Evolutionary conservation across 2,888 invertebrate species (phyloP).

Genomic region (Byasa hedistus): DNA sequence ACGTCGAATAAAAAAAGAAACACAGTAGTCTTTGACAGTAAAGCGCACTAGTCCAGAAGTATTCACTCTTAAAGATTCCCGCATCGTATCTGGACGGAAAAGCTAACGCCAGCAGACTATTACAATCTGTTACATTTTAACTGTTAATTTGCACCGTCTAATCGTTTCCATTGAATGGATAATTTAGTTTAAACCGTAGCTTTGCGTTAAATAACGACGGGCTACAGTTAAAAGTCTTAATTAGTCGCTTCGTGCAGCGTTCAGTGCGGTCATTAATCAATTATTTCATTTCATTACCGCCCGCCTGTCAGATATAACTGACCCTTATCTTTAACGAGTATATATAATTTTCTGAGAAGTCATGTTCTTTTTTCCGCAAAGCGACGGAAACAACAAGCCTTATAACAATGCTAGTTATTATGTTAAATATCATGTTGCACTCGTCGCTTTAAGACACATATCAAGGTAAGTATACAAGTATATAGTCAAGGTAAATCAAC

Average conservation of each 20-base stretch:
- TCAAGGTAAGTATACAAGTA: neutral
- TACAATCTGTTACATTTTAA: neutral
- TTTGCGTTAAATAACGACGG: slow-evolving; percentile 18
- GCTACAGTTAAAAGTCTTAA: slow-evolving; percentile 25
- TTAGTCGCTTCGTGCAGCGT: slow-evolving; percentile 40
- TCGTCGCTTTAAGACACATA: neutral
- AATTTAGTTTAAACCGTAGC: slow-evolving; percentile 11
- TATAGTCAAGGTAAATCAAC: too few species aligned
- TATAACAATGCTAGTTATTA: neutral
- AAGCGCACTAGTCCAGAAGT: too few species aligned
- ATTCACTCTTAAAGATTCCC: neutral
- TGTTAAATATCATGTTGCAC: neutral
- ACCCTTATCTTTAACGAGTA: slow-evolving; percentile 29
- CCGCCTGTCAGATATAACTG: slow-evolving; percentile 39
- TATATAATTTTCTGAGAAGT: slow-evolving; percentile 29
- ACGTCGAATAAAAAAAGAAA: too few species aligned
- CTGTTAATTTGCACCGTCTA: neutral
- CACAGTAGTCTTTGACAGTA: too few species aligned
- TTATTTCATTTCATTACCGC: slow-evolving; percentile 64
- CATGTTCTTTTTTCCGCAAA: neutral
- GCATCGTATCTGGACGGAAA: too few species aligned
- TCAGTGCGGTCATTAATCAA: slow-evolving; percentile 62
- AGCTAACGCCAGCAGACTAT: too few species aligned
- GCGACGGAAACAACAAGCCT: neutral
- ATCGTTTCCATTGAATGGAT: slow-evolving; percentile 7